Base-by-base conservation (phyloP, 2,113 vertebrate genomes). In the Cyanistes caeruleus region DNA sequence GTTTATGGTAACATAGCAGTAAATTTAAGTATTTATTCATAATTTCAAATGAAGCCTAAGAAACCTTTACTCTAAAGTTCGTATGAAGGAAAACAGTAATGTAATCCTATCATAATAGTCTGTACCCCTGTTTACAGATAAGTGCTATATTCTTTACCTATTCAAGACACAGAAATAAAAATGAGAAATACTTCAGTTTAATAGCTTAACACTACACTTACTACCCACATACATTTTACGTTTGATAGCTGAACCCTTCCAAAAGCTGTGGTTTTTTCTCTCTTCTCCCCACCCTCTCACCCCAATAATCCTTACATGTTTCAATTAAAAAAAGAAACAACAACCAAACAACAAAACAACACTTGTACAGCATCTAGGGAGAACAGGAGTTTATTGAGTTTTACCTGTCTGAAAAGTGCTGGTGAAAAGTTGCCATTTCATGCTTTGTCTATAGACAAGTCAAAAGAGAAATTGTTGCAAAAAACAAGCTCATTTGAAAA, bases 301-400 rank as follows among this genome's bases (percentile, higher is more conserved):
- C 14, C 9, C 48, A 82, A 83, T 68, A 60, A 77, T 33, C 22
- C 10, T 83, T 55, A 41, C 19, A 31, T 10, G 9, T 76, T 68
- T 80, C 37, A 73, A 83, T 93, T 18, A 5, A 41, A 46, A 37
- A 19, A 17, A 19, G 11, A 10, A 24, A 19, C 8, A 12, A 27
- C 56, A n/a, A 3, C 4, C 3, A 28, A 48, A 41, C 27, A 62
- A 41, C 56, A 64, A 39, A 37, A 52, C 73, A 65, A 33, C 95
- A 94, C 88, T 90, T 86, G 28, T 83, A 88, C 85, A 80, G 80
- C 83, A 69, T 90, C 94, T 93, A 95, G 22, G 72, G 86, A 96
- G 89, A 97, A 94, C 55, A 95, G 80, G 68, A 94, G 73, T 97
- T 97, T 97, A 95, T 93, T 93, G 59, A 96, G 48, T 92, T 96